These are phyloP conservation scores for Xylota segnis DNA, from an alignment of 2,888 invertebrate genomes.

Conservation along the genomic window DNA sequence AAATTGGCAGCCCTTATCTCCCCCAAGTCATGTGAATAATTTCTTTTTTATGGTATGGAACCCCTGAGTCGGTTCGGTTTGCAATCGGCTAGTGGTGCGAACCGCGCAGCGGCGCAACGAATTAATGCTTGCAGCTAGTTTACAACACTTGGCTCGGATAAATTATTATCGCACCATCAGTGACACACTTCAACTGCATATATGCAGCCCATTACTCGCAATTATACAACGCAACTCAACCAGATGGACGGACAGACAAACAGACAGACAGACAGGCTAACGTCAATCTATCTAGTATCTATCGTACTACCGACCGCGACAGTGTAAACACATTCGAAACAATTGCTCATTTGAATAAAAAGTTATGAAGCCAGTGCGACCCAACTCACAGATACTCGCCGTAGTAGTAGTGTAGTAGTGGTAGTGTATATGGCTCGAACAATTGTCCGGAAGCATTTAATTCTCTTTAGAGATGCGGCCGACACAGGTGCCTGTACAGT, in stretches of 20 bases:
- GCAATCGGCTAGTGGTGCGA: conserved; percentile 32
- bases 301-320: conserved; percentile 21
- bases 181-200: conserved; percentile 69
- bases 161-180: conserved; percentile 66
- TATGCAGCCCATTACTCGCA: conserved; percentile 17
- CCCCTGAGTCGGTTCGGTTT: conserved; percentile 49
- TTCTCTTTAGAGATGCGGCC: conserved; percentile 65
- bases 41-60: conserved; percentile 12
- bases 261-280: conserved; percentile 45
- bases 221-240: conserved; percentile 65
- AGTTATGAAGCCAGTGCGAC: conserved; percentile 70
- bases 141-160: conserved; percentile 52
- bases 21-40: conserved; percentile 4
- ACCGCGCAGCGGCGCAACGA: conserved; percentile 44
- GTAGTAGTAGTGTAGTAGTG: background rate
- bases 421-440: conserved; percentile 37
- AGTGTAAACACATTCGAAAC: conserved; percentile 74
- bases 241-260: conserved; percentile 44
- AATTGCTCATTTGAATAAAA: conserved; percentile 77
- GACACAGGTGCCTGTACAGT: conserved; percentile 67
- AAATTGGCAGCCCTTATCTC: conserved; percentile 27
- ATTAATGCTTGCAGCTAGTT: conserved; percentile 62
- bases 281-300: conserved; percentile 34
- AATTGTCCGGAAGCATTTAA: conserved; percentile 77
- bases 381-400: conserved; percentile 44